These are phyloP conservation scores for Glossophaga mutica DNA, from an alignment of 2,797 vertebrate species.

Conservation along the genomic window DNA sequence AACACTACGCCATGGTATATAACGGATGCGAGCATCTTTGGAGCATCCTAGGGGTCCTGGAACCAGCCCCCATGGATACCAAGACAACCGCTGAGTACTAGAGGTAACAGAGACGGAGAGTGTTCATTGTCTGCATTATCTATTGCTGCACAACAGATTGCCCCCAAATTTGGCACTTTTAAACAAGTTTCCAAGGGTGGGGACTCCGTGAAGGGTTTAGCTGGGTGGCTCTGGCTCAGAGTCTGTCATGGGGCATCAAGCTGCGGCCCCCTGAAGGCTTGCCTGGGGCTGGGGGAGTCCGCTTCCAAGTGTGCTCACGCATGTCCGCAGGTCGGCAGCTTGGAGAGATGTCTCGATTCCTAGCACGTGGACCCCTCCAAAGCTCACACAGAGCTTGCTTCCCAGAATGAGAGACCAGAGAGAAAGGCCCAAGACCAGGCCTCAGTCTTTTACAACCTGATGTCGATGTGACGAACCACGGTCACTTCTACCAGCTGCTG, in stretches of 20 bases:
- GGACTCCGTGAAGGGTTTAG: neutral
- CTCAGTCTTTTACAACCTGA: neutral
- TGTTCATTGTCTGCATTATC: neutral
- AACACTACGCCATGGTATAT: no score
- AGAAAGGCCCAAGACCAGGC: neutral
- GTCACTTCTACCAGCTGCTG: neutral
- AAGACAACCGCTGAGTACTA: neutral
- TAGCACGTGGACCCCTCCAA: no score
- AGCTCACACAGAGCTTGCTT: neutral
- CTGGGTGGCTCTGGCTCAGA: neutral
- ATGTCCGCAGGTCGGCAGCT: neutral
- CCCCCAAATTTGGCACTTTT: neutral
- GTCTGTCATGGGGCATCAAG: neutral
- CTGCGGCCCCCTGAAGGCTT: neutral
- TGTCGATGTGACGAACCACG: neutral
- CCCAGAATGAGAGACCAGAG: neutral
- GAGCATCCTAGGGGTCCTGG: neutral
- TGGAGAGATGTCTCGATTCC: neutral
- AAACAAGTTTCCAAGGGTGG: neutral
- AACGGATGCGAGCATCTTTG: no score
- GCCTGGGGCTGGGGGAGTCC: neutral
- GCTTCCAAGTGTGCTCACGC: neutral
- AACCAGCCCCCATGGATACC: neutral
- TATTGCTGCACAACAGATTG: neutral
- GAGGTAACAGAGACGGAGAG: neutral